Percentiles rank a stretch among this genome's conserved stretches.
Conservation (phyloP, 2,113 vertebrate species). For the Chitala chitala region DNA sequence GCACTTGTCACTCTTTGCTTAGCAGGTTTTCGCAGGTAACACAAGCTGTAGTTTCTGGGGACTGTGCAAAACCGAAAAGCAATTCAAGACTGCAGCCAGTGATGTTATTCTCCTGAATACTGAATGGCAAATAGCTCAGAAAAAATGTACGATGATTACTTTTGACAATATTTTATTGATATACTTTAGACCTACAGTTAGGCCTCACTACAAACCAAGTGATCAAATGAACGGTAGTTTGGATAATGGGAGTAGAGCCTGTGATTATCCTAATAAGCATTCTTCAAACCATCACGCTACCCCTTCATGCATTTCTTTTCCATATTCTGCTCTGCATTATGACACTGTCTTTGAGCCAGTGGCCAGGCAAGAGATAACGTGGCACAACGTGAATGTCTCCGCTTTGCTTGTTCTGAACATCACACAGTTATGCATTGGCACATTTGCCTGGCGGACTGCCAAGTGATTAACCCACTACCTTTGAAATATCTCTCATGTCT, state of each 20-base stretch:
- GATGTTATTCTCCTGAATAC: neutral
- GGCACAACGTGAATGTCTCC: neutral
- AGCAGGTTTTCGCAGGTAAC: neutral
- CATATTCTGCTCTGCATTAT: neutral
- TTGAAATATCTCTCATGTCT: neutral
- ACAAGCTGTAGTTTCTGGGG: neutral
- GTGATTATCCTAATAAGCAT: slow-evolving; percentile 14
- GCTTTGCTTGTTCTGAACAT: neutral
- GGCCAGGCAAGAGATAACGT: neutral
- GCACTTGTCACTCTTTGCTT: neutral
- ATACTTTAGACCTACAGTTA: slow-evolving; percentile 26
- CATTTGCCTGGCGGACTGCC: neutral
- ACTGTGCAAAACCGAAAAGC: neutral
- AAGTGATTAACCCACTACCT: neutral
- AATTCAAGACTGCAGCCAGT: neutral
- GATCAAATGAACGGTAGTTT: slow-evolving; percentile 26
- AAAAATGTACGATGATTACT: slow-evolving; percentile 7
- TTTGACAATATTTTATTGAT: slow-evolving; percentile 21
- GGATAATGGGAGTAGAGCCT: slow-evolving; percentile 15
- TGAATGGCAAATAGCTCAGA: too few relatives aligned
- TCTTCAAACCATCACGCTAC: neutral
- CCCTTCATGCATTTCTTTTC: neutral
- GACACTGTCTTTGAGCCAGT: neutral
- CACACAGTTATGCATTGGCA: neutral
- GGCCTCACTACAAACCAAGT: slow-evolving; percentile 22